Evolutionary conservation across 2,113 vertebrate species (phyloP).

Genomic region (Corythoichthys intestinalis): DNA sequence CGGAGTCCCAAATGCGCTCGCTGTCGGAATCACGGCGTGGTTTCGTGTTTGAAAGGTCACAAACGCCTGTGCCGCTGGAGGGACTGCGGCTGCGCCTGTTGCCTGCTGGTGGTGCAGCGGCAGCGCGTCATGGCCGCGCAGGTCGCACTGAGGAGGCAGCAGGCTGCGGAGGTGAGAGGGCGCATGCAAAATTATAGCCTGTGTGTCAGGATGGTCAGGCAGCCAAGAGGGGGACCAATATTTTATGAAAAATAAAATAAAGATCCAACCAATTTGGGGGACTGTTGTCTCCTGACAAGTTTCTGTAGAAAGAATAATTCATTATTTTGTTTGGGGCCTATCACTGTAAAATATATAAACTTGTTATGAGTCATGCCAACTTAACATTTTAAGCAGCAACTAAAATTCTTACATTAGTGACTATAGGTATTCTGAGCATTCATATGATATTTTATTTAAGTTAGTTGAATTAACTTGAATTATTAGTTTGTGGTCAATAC

Average conservation of each 20-base stretch:
- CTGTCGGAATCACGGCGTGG: constrained; percentile 79
- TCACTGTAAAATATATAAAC: too few relatives aligned
- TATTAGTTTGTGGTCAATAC: too few relatives aligned
- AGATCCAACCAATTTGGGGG: not conserved
- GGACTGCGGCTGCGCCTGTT: constrained; percentile 76
- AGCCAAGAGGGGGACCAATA: not conserved
- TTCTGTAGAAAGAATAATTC: not conserved
- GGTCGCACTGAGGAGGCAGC: constrained; percentile 78
- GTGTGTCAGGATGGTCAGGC: constrained; percentile 31
- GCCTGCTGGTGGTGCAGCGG: constrained; percentile 76
- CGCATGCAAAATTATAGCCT: not conserved
- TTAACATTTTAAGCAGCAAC: too few relatives aligned
- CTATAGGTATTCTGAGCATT: too few relatives aligned
- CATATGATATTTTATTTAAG: too few relatives aligned
- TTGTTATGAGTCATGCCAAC: too few relatives aligned
- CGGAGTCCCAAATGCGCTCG: constrained; percentile 80
- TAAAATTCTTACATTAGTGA: too few relatives aligned
- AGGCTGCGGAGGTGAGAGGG: constrained; percentile 71
- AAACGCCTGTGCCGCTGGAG: constrained; percentile 79
- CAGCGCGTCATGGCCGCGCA: constrained; percentile 81
- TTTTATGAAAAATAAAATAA: too few relatives aligned
- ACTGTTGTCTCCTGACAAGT: not conserved
- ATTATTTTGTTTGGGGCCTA: too few relatives aligned
- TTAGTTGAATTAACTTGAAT: too few relatives aligned
- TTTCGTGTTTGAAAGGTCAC: constrained; percentile 78